Base-by-base conservation (phyloP, 1,140 invertebrate genomes). In the Platyscapa corneri region DNA sequence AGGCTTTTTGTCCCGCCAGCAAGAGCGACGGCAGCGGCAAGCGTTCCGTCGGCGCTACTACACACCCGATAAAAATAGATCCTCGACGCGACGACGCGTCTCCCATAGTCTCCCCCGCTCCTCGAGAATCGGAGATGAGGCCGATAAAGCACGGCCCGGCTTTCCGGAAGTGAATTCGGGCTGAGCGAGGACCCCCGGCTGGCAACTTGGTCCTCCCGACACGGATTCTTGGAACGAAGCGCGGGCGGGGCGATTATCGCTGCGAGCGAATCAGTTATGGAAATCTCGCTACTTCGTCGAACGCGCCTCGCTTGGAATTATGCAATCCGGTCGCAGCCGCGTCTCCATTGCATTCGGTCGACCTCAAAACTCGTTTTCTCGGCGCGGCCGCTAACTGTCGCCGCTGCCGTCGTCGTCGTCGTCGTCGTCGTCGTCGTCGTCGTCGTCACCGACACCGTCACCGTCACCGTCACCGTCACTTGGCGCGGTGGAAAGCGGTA, bases 1-100 rank as follows among this genome's bases (percentile, higher is more conserved):
- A 89, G 91, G 91, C 91, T 92, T 91, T 92, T 92, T 93, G 91
- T 92, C 89, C 90, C 89, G 90, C 89, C 89, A 89, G 88, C 87
- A 85, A 87, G 37, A 42, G 32, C 67, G 42, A n/a, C 30, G 67
- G 81, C 84, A 86, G 37, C 86, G 76, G 64, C 85, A 83, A 70
- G 67, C 32, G 23, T 12, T 37, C 74, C 42, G 49, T 14, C 49
- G 49, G 49, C 56, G 56, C 56, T 60, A 60, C 56, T 60, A 60
- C 86, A 88, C 88, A 89, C 89, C 90, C 90, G 89, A 91, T 88
- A 90, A 91, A 92, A 90, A 91, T 91, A 91, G 90, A 90, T 88
- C 88, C 84, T 75, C 79, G 74, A 79, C 86, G 53, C 79, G 74
- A 76, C 86, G 53, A 18, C 70, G 70, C 18, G 27, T 81, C 80